These are phyloP conservation scores for Equus przewalskii DNA, from an alignment of 2,113 vertebrate genomes.

Conservation along the genomic window DNA sequence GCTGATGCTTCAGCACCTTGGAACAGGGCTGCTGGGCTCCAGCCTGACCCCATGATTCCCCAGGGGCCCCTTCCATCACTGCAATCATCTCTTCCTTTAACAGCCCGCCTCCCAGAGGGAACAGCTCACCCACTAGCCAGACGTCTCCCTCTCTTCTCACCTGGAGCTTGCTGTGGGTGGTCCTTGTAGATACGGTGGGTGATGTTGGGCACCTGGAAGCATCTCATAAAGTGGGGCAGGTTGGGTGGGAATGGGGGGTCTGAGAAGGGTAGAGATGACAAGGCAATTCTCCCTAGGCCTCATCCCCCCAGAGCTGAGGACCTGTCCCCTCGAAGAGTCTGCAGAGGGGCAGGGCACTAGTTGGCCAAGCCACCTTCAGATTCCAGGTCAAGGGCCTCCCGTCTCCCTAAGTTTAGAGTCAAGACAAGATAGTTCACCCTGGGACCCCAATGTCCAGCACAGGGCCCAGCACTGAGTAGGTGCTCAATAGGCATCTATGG, in stretches of 20 bases:
- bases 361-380: not conserved
- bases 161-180: conserved; percentile 86
- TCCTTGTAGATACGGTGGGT: conserved; percentile 89
- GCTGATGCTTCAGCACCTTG: not conserved
- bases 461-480: not conserved
- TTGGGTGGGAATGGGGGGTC: conserved; percentile 35
- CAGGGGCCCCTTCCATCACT: no score
- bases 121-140: conserved; percentile 84
- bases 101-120: not conserved
- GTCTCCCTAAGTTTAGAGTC: not conserved
- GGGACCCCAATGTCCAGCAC: not conserved
- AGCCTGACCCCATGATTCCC: not conserved
- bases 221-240: conserved; percentile 90
- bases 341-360: no score
- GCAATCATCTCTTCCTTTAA: not conserved
- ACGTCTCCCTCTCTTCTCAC: conserved; percentile 91
- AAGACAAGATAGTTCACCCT: not conserved
- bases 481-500: not conserved
- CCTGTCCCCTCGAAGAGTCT: not conserved
- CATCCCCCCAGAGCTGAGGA: not conserved
- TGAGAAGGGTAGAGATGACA: not conserved
- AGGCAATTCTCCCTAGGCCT: not conserved
- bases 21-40: not conserved
- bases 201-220: conserved; percentile 92
- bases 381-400: not conserved